Conservation (phyloP, 2,113 vertebrate species). For the Dendropsophus ebraccatus region DNA sequence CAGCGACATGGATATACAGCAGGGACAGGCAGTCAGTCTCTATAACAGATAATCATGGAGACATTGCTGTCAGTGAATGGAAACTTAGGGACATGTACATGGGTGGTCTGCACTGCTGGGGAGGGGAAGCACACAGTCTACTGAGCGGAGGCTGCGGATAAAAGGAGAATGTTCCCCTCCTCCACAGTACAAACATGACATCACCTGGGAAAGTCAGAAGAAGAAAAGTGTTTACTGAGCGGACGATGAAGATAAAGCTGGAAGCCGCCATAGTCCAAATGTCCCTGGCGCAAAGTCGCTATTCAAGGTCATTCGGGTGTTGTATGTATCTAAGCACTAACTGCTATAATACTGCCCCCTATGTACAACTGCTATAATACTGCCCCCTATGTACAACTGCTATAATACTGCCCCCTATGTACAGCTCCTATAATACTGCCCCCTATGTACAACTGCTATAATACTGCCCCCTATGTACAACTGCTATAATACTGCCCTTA, state of each 20-base stretch:
- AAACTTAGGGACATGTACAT: background rate
- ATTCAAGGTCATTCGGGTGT: too few species aligned
- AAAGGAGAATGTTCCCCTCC: background rate
- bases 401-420: background rate
- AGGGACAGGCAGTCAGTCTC: too few species aligned
- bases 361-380: background rate
- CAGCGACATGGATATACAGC: too few species aligned
- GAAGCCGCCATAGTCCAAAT: background rate
- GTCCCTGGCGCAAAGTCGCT: background rate
- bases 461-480: background rate
- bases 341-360: conserved; percentile 5
- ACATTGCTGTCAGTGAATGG: background rate
- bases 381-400: background rate
- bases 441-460: background rate
- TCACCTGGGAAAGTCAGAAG: background rate
- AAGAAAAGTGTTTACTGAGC: background rate
- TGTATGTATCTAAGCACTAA: background rate
- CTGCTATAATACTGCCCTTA: conserved; percentile 4
- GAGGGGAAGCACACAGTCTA: background rate
- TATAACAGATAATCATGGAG: too few species aligned
- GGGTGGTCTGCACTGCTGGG: background rate
- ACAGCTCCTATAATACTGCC: background rate
- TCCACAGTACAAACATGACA: background rate
- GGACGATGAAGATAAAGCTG: background rate
- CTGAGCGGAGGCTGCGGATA: background rate